Conservation (phyloP, 2,888 invertebrate species). For the Dynastes grantii region DNA sequence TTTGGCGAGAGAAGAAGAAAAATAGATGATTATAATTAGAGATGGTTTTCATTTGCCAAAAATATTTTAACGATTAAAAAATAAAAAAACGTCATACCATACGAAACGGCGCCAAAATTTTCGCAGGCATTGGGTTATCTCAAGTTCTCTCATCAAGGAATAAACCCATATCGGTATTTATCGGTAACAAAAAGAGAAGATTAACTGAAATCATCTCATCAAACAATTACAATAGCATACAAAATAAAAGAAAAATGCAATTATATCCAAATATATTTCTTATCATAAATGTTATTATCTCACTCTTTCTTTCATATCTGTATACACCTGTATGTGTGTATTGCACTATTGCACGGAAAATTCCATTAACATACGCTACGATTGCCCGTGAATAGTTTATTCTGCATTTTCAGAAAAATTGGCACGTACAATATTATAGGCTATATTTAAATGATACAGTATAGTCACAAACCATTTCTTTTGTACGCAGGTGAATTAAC, state of each 20-base stretch:
- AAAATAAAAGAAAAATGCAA: too few species aligned
- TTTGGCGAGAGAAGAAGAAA: too few species aligned
- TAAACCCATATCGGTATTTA: too few species aligned
- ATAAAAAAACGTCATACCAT: slow-evolving; percentile 2
- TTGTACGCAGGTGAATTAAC: too few species aligned
- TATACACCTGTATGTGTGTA: neutral
- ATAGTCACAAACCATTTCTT: neutral
- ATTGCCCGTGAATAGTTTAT: neutral
- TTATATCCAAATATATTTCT: too few species aligned
- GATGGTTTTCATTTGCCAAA: neutral
- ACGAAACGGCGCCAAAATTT: neutral
- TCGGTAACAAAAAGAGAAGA: too few species aligned
- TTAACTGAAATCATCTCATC: too few species aligned
- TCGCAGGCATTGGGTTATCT: neutral
- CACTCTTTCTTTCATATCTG: too few species aligned
- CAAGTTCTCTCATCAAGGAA: neutral
- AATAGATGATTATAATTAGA: too few species aligned
- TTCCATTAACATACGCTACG: neutral
- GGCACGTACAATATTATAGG: neutral
- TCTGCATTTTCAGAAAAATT: slow-evolving; percentile 17
- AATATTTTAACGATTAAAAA: neutral
- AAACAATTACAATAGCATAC: too few species aligned
- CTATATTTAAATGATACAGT: slow-evolving; percentile 6
- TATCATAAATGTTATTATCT: too few species aligned
- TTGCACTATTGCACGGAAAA: neutral